phyloP scores from a whole-genome alignment of 2,797 vertebrate genomes.

The Orestias chungarensis region DNA sequence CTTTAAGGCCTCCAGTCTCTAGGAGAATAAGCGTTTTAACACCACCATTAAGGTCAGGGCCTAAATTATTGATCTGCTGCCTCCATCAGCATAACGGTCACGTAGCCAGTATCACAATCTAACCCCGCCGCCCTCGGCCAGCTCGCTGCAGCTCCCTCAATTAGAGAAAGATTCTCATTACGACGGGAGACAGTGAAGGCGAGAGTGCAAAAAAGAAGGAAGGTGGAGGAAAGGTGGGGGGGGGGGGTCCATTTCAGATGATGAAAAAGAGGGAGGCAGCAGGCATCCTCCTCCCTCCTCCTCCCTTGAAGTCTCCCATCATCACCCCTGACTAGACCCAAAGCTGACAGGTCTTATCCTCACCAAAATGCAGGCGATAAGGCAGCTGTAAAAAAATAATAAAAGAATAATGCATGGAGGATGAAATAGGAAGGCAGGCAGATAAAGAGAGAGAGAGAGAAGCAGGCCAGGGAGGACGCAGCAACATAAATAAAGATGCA shows the following conservation, averaged over 20 bases:
- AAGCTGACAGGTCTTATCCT: constrained; percentile 91
- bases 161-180: constrained; percentile 99
- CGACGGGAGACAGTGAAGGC: constrained; percentile 85
- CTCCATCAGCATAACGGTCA: constrained; percentile 98
- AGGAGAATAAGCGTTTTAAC: constrained; percentile 92
- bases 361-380: constrained; percentile 84
- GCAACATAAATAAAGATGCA: constrained; percentile 85
- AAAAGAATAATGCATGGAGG: constrained; percentile 80
- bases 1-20: constrained; percentile 87
- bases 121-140: constrained; percentile 85
- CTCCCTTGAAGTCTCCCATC: constrained; percentile 84
- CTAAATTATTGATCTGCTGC: constrained; percentile 99
- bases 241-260: constrained; percentile 64
- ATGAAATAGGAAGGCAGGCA: constrained; percentile 73
- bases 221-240: constrained; percentile 40
- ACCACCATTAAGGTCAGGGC: constrained; percentile 94
- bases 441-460: constrained; percentile 49
- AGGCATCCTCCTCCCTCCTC: constrained; percentile 51
- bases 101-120: constrained; percentile 92
- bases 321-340: constrained; percentile 79
- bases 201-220: constrained; percentile 76
- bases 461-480: constrained; percentile 65
- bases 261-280: constrained; percentile 62
- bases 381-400: constrained; percentile 75
- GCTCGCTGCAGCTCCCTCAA: constrained; percentile 87